Evolutionary conservation across 2,888 invertebrate genomes (phyloP).

Genomic region (Idaea aversata): DNA sequence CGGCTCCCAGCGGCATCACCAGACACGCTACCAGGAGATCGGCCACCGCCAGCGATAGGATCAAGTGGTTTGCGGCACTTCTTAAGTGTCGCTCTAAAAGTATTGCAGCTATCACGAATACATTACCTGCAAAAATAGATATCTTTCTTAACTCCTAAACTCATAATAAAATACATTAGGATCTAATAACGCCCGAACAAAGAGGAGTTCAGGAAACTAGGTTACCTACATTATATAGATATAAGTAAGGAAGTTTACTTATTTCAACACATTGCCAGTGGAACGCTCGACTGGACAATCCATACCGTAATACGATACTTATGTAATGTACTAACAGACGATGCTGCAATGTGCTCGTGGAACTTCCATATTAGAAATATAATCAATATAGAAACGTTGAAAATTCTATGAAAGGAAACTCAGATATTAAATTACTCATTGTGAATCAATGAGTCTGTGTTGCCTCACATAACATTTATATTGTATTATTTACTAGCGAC

Average conservation of each 20-base stretch:
- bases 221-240: no score
- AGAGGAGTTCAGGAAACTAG: no score
- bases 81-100: conserved; percentile 92
- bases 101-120: conserved; percentile 96
- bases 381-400: no score
- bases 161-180: background rate
- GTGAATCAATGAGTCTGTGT: no score
- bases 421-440: no score
- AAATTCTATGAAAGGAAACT: no score
- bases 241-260: no score
- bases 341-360: background rate
- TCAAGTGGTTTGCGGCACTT: conserved; percentile 94
- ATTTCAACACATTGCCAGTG: conserved; percentile 8
- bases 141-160: background rate
- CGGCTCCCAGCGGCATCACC: conserved; percentile 88
- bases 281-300: conserved; percentile 16
- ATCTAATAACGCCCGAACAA: no score
- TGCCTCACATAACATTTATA: no score
- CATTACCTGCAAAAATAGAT: conserved; percentile 85
- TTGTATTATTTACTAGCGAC: no score
- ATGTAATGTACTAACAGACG: conserved; percentile 14
- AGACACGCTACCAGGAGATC: conserved; percentile 93
- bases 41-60: conserved; percentile 93
- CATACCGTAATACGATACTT: conserved; percentile 18
- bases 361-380: no score